These are phyloP conservation scores for Anhinga rufa DNA, from an alignment of 2,113 vertebrate genomes.

Conservation along the genomic window DNA sequence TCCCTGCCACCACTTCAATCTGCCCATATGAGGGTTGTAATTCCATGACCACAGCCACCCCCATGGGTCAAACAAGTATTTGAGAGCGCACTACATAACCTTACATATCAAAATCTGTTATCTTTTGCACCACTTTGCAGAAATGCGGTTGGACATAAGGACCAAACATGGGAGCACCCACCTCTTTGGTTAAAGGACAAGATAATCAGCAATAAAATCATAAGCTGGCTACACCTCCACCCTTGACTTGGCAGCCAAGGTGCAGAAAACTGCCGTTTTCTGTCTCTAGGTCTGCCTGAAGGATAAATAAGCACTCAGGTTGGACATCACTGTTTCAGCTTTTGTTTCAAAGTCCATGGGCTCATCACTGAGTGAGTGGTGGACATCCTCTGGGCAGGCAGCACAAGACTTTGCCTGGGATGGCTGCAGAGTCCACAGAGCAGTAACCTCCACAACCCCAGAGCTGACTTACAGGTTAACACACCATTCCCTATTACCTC, in stretches of 20 bases:
- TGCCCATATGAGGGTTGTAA: background rate
- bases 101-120: background rate
- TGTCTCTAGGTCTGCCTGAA: background rate
- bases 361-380: rapidly evolving
- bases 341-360: background rate
- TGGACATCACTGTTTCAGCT: background rate
- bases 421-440: background rate
- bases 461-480: background rate
- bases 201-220: background rate
- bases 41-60: rapidly evolving
- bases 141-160: background rate
- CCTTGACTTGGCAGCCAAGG: background rate
- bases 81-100: background rate
- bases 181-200: background rate
- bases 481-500: background rate
- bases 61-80: background rate
- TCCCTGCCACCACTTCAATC: background rate
- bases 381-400: rapidly evolving
- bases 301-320: background rate
- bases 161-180: background rate
- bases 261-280: background rate
- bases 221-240: background rate
- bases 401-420: background rate
- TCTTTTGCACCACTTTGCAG: background rate
- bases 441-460: background rate